Base-by-base conservation (phyloP, 2,113 vertebrate genomes). In the Bufo gargarizans region DNA sequence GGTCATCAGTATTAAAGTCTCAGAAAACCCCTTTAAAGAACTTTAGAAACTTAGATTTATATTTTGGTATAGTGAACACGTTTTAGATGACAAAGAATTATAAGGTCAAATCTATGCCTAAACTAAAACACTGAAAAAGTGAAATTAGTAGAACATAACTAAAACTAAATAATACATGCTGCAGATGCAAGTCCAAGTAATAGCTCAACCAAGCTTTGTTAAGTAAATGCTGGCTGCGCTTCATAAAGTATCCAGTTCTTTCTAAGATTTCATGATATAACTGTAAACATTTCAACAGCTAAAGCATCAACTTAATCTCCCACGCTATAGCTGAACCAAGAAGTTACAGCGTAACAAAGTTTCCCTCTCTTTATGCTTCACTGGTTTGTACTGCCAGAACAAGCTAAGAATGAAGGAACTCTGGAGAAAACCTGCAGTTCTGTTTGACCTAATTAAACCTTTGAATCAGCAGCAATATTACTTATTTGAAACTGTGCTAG, bases 281-380 rank as follows among this genome's bases (percentile, higher is more conserved):
- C 43, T 19, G 47, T 83, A 19, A 80, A 58, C 77, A 80, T 80
- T 58, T 58, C 7, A 74, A 72, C 83, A 85, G 67, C 53, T 6
- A 74, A 43, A 74, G 55, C 67, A 85, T 43, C 43, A 43, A 85
- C 50, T 72, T 85, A 85, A 85, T 85, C 61, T 56, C 50, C 67
- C 67, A 74, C 61, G 69, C 67, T 74, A 45, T 45, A 71, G 43
- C 50, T 74, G 67, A 85, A 74, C 12, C 83, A 56, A 85, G 50
- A 85, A 56, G 55, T 74, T 71, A 74, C 9, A 85, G 53, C 83
- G 20, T 45, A 85, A 56, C 63, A 71, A 84, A 71, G 33, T 85
- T 85, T 83, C 43, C 63, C 61, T 50, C 22, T 85, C 53, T 85
- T 9, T 58, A 45, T 74, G 83, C 83, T 72, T 85, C 83, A 85